phyloP scores from a whole-genome alignment of 2,888 invertebrate genomes.

The Nymphalis urticae region DNA sequence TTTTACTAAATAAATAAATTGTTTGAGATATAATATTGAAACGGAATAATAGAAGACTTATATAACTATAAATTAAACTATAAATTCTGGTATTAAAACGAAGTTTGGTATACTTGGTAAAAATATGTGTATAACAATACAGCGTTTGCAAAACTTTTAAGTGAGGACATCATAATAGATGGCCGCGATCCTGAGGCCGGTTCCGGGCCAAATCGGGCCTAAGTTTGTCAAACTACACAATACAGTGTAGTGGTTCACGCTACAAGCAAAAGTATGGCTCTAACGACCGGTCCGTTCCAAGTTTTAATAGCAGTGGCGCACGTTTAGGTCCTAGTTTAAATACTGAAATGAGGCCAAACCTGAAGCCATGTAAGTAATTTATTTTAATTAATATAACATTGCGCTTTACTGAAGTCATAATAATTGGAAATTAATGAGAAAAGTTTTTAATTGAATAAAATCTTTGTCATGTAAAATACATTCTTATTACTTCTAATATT shows the following conservation, averaged over 20 bases:
- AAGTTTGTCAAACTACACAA: constrained; percentile 41
- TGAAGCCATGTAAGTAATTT: constrained; percentile 41
- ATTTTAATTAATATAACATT: constrained; percentile 21
- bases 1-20: no score
- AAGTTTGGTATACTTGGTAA: not conserved
- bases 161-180: constrained; percentile 28
- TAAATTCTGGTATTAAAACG: no score
- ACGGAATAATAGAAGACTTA: no score
- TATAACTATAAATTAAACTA: no score
- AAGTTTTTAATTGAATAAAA: not conserved
- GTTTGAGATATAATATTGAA: no score
- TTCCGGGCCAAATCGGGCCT: constrained; percentile 27
- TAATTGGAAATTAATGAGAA: not conserved
- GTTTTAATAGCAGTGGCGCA: constrained; percentile 67
- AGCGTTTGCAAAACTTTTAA: constrained; percentile 20
- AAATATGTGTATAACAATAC: not conserved
- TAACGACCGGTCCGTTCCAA: constrained; percentile 67
- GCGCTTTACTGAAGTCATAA: not conserved
- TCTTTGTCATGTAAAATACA: not conserved
- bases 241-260: constrained; percentile 46
- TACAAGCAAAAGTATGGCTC: constrained; percentile 56
- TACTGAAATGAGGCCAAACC: constrained; percentile 55
- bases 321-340: constrained; percentile 65
- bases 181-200: constrained; percentile 17
- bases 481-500: constrained; percentile 4